A percentile compares a stretch with the other conserved stretches of the same genome.
Evolutionary conservation across 2,113 vertebrate species (phyloP).

Genomic region (Apodemus sylvaticus): DNA sequence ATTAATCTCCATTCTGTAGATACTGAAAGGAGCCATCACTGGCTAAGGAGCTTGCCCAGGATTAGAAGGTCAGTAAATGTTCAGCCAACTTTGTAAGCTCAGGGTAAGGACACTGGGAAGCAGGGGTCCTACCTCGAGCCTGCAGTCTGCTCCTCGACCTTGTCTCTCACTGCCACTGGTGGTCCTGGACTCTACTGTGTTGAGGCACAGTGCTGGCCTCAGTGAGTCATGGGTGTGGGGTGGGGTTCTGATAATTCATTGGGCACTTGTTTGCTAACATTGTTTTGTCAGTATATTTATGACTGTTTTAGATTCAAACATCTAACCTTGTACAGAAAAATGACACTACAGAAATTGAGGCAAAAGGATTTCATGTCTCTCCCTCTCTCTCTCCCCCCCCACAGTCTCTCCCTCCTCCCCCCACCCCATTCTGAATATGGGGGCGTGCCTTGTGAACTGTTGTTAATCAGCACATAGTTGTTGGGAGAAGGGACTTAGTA

Average conservation of each 20-base stretch:
- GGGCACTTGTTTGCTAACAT: not conserved
- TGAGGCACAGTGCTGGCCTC: no score
- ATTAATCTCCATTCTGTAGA: not conserved
- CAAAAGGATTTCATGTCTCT: not conserved
- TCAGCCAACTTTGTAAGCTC: not conserved
- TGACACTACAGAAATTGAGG: not conserved
- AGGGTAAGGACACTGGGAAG: not conserved
- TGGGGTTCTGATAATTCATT: not conserved
- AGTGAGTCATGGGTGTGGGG: rapidly evolving
- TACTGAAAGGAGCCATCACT: not conserved
- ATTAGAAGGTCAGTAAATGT: not conserved
- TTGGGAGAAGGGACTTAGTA: not conserved
- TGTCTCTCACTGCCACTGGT: not conserved
- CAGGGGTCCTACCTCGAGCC: not conserved
- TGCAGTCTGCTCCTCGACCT: not conserved
- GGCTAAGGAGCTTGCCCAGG: not conserved
- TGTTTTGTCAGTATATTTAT: not conserved
- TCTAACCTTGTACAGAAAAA: not conserved
- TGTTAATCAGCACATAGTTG: not conserved
- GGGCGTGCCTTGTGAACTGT: not conserved
- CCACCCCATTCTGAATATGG: not conserved
- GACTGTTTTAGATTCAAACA: not conserved
- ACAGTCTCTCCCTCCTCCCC: no score
- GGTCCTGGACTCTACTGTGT: not conserved
- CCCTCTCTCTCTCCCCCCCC: no score